Evolutionary conservation across 2,113 vertebrate species (phyloP).

Genomic region (Chloropsis cyanopogon): DNA sequence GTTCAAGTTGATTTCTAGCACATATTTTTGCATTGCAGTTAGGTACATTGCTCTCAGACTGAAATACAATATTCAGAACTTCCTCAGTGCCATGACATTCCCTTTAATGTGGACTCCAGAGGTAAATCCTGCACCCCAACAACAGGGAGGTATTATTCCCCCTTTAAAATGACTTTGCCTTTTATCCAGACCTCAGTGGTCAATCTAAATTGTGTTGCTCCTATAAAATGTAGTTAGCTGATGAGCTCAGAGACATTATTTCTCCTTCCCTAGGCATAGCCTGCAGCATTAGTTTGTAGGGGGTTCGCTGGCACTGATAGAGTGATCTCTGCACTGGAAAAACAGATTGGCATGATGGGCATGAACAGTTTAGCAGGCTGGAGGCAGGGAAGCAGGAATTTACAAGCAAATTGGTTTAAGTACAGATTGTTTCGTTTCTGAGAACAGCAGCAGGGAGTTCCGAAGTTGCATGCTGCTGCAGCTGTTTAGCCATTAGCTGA

Average conservation of each 20-base stretch:
- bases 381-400: constrained; percentile 14
- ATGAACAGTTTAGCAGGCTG: constrained; percentile 43
- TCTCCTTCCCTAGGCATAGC: neutral
- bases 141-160: neutral
- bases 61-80: constrained; percentile 25
- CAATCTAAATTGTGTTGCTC: constrained; percentile 12
- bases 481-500: constrained; percentile 19
- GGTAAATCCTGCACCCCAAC: neutral
- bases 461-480: neutral
- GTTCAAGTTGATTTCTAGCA: constrained; percentile 33
- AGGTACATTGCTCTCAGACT: neutral
- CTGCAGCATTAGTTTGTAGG: neutral
- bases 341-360: constrained; percentile 34
- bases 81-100: neutral
- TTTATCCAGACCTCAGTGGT: constrained; percentile 4
- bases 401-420: constrained; percentile 49
- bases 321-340: neutral
- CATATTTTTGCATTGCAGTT: constrained; percentile 11
- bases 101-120: neutral
- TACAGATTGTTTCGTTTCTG: constrained; percentile 10
- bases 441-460: neutral
- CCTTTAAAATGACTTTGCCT: neutral
- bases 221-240: neutral
- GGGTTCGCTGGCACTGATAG: neutral
- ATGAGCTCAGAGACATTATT: neutral